Conservation (phyloP, 1,140 invertebrate species). For the Cyphomyrmex costatus region DNA sequence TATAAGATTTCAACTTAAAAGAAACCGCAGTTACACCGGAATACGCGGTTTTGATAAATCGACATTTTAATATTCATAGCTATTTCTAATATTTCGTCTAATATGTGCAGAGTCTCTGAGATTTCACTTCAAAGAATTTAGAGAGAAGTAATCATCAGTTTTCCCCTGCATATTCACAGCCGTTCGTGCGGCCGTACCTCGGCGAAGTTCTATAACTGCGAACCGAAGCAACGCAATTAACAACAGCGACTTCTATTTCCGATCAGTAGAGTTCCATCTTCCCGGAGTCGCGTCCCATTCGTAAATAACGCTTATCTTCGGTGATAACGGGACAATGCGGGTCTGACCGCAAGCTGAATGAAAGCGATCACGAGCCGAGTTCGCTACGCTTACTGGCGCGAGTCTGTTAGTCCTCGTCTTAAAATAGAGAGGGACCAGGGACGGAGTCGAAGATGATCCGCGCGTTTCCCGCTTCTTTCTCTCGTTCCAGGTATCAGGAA, state of each 20-base stretch:
- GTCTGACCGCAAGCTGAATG: conserved; percentile 34
- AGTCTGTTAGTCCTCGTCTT: conserved; percentile 43
- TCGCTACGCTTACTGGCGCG: conserved; percentile 23
- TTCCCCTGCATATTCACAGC: neutral
- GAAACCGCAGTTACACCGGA: too few relatives aligned
- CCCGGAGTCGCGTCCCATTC: conserved; percentile 3
- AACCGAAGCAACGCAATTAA: neutral
- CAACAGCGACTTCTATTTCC: neutral
- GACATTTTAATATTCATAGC: too few relatives aligned
- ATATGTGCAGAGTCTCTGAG: too few relatives aligned
- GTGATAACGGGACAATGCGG: conserved; percentile 20
- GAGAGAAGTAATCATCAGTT: neutral
- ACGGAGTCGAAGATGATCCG: neutral
- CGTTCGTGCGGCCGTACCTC: neutral
- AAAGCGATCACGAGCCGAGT: conserved; percentile 37
- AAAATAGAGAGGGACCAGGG: conserved; percentile 53
- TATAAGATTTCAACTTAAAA: too few relatives aligned
- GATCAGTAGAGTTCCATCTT: conserved; percentile 9
- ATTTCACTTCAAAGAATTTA: too few relatives aligned
- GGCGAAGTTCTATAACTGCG: neutral
- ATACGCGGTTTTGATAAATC: too few relatives aligned
- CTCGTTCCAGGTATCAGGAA: neutral
- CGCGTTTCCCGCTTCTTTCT: neutral
- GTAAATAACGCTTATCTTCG: conserved; percentile 26
- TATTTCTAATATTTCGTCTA: too few relatives aligned